These are phyloP conservation scores for Malurus melanocephalus DNA, from an alignment of 2,113 vertebrate genomes.

Conservation along the genomic window DNA sequence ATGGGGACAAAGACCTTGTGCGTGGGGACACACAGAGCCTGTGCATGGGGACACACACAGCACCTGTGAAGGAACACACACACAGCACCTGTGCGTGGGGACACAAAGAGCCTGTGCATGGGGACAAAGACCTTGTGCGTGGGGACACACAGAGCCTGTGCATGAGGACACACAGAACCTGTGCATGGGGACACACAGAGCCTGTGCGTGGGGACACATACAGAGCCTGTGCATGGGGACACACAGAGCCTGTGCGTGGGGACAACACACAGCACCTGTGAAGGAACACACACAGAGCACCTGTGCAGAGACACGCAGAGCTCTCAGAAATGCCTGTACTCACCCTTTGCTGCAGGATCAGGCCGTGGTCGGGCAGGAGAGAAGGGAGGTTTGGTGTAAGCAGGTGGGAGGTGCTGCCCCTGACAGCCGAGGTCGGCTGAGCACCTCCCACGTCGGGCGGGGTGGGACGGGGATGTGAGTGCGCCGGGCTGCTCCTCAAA, in stretches of 20 bases:
- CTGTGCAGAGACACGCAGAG: not conserved
- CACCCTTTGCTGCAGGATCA: constrained; percentile 61
- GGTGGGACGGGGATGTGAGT: not conserved
- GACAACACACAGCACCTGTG: not conserved
- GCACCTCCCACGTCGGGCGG: rapidly evolving
- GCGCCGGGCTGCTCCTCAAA: not conserved
- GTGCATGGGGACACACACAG: not conserved
- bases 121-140: not conserved
- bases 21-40: not conserved
- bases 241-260: not conserved
- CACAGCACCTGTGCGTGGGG: not conserved
- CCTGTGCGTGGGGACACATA: not conserved
- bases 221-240: not conserved
- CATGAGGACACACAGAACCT: not conserved
- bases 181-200: not conserved
- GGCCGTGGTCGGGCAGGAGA: not conserved
- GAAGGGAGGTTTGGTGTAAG: constrained; percentile 41
- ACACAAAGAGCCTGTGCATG: not conserved
- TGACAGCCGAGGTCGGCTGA: not conserved
- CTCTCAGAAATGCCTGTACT: not conserved
- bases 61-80: too few species aligned
- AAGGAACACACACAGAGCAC: not conserved
- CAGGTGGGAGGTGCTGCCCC: rapidly evolving
- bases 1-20: not conserved
- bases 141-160: too few species aligned